Evolutionary conservation across 2,888 invertebrate species (phyloP).

Genomic region (Strigamia crassipes): DNA sequence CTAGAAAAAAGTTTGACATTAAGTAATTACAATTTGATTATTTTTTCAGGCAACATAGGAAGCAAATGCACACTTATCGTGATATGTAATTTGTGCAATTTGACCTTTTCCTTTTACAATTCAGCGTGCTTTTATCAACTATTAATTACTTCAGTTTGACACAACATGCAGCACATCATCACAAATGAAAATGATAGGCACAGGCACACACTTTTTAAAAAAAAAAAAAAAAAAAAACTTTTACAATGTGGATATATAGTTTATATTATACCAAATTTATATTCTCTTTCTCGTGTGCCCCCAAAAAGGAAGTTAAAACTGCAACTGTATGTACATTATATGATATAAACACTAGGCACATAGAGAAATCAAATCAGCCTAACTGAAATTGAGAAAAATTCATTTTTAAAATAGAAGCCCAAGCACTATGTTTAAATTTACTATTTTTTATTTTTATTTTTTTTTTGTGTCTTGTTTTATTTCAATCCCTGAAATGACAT

Average conservation of each 20-base stretch:
- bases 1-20: not conserved
- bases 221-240: too few relatives aligned
- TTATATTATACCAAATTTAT: not conserved
- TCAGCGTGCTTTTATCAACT: not conserved
- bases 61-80: slow-evolving; percentile 8
- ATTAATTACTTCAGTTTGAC: not conserved
- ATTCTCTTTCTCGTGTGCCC: not conserved
- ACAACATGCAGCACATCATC: not conserved
- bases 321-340: slow-evolving; percentile 4
- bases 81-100: slow-evolving; percentile 38
- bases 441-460: not conserved
- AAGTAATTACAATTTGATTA: slow-evolving; percentile 1
- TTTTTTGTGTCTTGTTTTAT: not conserved
- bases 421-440: not conserved
- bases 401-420: not conserved
- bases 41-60: slow-evolving; percentile 22
- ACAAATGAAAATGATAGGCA: not conserved
- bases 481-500: slow-evolving; percentile 15
- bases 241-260: too few relatives aligned
- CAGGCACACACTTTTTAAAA: not conserved
- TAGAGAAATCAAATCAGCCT: slow-evolving; percentile 9
- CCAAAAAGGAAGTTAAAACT: not conserved
- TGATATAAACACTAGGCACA: slow-evolving; percentile 3
- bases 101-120: not conserved
- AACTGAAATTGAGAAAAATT: not conserved